Base-by-base conservation (phyloP, 1,140 invertebrate species). In the Aphelinus certus region DNA sequence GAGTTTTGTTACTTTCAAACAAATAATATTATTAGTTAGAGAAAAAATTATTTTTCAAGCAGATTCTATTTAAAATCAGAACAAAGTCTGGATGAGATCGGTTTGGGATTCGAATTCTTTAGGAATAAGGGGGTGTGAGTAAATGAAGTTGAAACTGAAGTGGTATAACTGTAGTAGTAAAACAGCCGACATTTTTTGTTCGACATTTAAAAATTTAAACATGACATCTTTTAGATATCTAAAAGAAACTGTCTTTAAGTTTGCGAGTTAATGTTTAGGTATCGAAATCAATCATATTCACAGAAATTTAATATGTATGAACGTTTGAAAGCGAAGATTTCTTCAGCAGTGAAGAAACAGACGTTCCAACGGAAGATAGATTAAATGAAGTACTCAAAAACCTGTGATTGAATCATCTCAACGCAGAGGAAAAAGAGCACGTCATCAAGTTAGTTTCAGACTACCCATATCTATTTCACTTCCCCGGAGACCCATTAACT, bases 391-490 rank as follows among this genome's bases (percentile, higher is more conserved):
- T 60, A 26, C 3, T 10, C 0, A 46, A 70, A 47, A 26, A 5
- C n/a, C 1, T 61, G 45, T 2, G 6, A 2, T 42, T 71, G 2
- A 9, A 49, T 0, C 68, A 58, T 49, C 60, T 70, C 26, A 60
- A 60, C 2, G 46, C 58, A n/a, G 68, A 70, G 26, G 68, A 70
- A 49, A 58, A n/a, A 26, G 5, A 60, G 46, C 68, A 70, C 48
- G 57, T 70, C n/a, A 6, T 70, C 3, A 42, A 70, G 1, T 7
- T 62, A 1, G n/a, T 62, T 62, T 5, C 46, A 9, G 49, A 66
- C 26, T 66, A 42, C 10, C 1, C 9, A 42, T 46, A 72, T 64
- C 49, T 66, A 7, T 73, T 73, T 67, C 63, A 73, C 9, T 67
- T 67, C 58, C 53, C 64, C 3, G 56, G 47, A 7, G 72, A 73